Evolutionary conservation across 1,140 invertebrate genomes (phyloP), one percentile per base, ranked within the genome.

Genomic region (Berghia stephanieae): DNA sequence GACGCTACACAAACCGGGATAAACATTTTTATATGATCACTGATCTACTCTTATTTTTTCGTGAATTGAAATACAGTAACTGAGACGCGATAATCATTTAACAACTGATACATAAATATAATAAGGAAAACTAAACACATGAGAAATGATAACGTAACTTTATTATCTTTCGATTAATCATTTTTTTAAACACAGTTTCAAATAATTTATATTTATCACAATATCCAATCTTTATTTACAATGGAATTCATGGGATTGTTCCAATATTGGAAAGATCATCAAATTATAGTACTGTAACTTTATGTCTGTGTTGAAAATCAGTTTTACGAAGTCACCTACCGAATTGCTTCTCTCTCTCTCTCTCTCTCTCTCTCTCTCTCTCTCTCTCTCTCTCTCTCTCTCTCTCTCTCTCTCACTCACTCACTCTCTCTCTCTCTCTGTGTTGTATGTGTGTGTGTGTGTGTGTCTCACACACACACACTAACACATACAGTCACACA

Each of bases 381-480:
- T 10, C 57, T 10, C 6, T 27, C 57, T 27, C 6, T 27, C 57
- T 27, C n/a, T 6, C 57, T 10, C 36, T n/a, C 21, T 21, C 66
- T n/a, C 27, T 10, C 69, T 31, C 27, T 21, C 69, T 21, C 44
- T 38, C 72, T 44, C 55, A 74, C 72, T 31, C 72, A 74, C 72
- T 6, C 10, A 27, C 8, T 63, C 24, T 63, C 6, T 24, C 8
- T 63, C 6, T 63, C 10, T 63, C 57, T 21, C 40, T 71, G 42
- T 46, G n/a, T 24, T 27, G 5, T 18, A 24, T 10, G 6, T 63
- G n/a, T 27, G 57, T 63, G 57, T 63, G 10, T 27, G n/a, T 6
- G 10, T 63, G 57, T 63, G n/a, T 27, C 71, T 24, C 27, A 27
- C 13, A 46, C 71, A 36, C 34, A 36, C 44, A 55, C 13, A 73